Base-by-base conservation (phyloP, 2,797 vertebrate species). In the Syndactyla subalaris region DNA sequence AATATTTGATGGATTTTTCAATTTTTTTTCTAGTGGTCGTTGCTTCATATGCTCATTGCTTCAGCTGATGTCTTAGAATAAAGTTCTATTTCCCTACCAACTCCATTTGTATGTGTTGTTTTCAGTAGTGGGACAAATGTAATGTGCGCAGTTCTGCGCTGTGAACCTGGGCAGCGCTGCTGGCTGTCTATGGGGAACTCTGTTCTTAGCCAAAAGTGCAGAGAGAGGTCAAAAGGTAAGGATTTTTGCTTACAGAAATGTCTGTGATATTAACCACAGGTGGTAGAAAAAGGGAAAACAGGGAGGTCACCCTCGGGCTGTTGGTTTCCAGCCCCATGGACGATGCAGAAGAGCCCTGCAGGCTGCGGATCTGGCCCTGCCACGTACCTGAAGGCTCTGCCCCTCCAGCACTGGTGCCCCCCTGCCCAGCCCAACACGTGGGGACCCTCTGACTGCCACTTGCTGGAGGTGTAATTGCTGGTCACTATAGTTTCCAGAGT, bases 21-120 rank as follows among this genome's bases (percentile, higher is more conserved):
- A 29, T 27, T 80, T 77, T 84, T 84, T 91, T 91, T 52, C 90
- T 84, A 78, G 93, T 82, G 80, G 38, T 86, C 9, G 7, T 89
- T 94, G 90, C 93, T 95, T 95, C 85, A 54, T 73, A 83, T 54
- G 94, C 90, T 94, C 80, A 75, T 61, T 85, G 87, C 88, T 92
- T 96, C 92, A 92, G 91, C 91, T 93, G 63, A 54, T 13, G 38
- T 92, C 76, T 61, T 88, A 95, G 92, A 96, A 96, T 96, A 96
- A 96, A 97, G 63, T 88, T 89, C 85, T 97, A 90, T 92, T 94
- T 95, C 76, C 38, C 63, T 70, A 94, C 77, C 92, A 67, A 5
- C 39, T 74, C 0, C 2, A 59, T 90, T 87, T 2, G n/a, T 79
- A 88, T 55, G 82, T 91, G 76, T 90, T 90, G 24, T 71, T 93